Evolutionary conservation across 2,888 invertebrate species (phyloP).

Genomic region (Thereva nobilitata): DNA sequence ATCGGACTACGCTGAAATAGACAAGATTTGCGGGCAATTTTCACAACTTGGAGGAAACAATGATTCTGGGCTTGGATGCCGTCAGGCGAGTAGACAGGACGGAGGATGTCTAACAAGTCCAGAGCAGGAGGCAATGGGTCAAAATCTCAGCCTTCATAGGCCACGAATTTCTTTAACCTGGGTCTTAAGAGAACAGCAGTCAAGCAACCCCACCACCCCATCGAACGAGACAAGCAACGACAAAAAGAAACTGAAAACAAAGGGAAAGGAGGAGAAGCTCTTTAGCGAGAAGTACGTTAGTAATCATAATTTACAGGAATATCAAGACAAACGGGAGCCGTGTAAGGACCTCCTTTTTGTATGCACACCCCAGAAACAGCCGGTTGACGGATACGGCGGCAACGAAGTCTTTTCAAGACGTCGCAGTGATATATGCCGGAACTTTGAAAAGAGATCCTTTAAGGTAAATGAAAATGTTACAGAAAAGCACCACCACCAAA

Average conservation of each 20-base stretch:
- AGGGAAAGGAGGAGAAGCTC: constrained; percentile 48
- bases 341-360: constrained; percentile 55
- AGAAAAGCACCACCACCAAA: constrained; percentile 44
- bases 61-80: neutral
- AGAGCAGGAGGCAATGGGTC: constrained; percentile 59
- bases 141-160: constrained; percentile 61
- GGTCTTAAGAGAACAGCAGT: constrained; percentile 70
- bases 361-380: constrained; percentile 54
- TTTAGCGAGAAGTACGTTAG: constrained; percentile 55
- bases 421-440: constrained; percentile 23
- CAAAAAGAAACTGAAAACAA: constrained; percentile 52
- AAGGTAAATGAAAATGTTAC: constrained; percentile 43
- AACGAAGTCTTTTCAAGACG: constrained; percentile 41
- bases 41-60: constrained; percentile 20
- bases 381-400: constrained; percentile 45
- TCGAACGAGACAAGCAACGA: constrained; percentile 55
- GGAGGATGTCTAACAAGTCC: constrained; percentile 48
- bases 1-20: constrained; percentile 55
- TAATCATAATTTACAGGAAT: constrained; percentile 55
- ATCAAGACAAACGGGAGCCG: constrained; percentile 49
- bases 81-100: constrained; percentile 6
- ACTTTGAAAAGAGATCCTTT: constrained; percentile 21
- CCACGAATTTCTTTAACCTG: constrained; percentile 76
- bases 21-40: constrained; percentile 45
- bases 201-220: constrained; percentile 45